These are phyloP conservation scores for Tiaroga cobitis DNA, from an alignment of 2,797 vertebrate genomes.

Conservation along the genomic window DNA sequence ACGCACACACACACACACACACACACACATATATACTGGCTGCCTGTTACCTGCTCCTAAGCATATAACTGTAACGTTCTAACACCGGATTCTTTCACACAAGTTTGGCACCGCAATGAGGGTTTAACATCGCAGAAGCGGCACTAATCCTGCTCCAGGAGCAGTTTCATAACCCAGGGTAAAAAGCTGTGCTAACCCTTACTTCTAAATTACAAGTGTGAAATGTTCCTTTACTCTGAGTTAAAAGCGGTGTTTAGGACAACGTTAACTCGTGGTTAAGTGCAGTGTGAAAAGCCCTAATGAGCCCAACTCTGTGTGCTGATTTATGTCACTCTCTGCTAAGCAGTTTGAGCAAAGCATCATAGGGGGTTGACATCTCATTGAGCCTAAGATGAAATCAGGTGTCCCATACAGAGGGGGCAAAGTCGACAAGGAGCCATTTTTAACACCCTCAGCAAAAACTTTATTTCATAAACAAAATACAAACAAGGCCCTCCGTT, in stretches of 20 bases:
- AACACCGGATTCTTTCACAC: not conserved
- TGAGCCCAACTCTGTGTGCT: conserved; percentile 2
- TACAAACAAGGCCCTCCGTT: conserved; percentile 66
- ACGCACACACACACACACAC: too few relatives aligned
- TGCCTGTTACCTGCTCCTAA: too few relatives aligned
- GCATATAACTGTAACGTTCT: not conserved
- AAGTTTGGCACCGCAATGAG: not conserved
- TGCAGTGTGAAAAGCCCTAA: not conserved
- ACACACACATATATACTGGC: too few relatives aligned
- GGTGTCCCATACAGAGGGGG: conserved; percentile 75
- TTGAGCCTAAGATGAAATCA: conserved; percentile 53
- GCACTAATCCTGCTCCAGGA: not conserved
- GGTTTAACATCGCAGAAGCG: not conserved
- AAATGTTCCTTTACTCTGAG: not conserved
- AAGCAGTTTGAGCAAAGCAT: conserved; percentile 78
- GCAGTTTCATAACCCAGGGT: not conserved
- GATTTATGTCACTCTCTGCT: conserved; percentile 65
- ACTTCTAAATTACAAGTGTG: not conserved
- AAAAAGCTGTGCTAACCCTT: not conserved
- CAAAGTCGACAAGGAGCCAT: conserved; percentile 69
- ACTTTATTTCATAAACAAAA: conserved; percentile 72
- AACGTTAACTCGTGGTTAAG: not conserved
- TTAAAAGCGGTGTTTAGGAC: not conserved
- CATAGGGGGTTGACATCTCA: conserved; percentile 75
- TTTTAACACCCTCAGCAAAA: conserved; percentile 80